Base-by-base conservation (phyloP, 1,140 invertebrate species). In the Brachionus paranguensis region DNA sequence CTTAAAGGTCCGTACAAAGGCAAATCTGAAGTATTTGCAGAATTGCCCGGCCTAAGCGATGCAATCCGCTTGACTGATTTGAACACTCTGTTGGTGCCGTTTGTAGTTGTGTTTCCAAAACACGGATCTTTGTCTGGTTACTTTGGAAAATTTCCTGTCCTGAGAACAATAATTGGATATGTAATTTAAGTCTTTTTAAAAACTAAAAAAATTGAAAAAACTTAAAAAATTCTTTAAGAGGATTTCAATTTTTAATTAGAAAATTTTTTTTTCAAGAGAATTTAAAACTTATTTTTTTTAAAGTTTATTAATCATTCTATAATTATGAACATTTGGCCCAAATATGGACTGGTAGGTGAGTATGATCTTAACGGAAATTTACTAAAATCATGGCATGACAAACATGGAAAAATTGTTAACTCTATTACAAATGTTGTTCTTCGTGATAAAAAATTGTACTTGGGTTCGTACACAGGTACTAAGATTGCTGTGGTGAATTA, bases 321-420 rank as follows among this genome's bases (percentile, higher is more conserved):
- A 12, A 68, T 81, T 45, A 60, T 81, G 53, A 81, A 81, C 14
- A 81, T 81, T 47, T 81, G 53, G 64, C 53, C 53, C 11, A 60
- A 47, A 17, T 81, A 81, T 68, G 78, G 78, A 27, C 17, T 81
- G 6, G 53, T 81, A 0, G 53, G 12, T 20, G 78, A 81, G 17
- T 81, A 81, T 45, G 78, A 81, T n/a, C 6, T 81, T 7, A 20
- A 64, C 14, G 78, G 78, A 41, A 64, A 81, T 29, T 29, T 81
- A 12, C n/a, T 81, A n/a, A 60, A 68, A 81, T 29, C 78, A 14
- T 81, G 78, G 78, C 78, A 81, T 24, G 78, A 81, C 24, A 37
- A 41, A 11, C 12, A n/a, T 17, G 74, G 33, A 14, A 50, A 47
- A 55, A 78, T 12, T 43, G 20, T 78, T 4, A n/a, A 45, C 14